Evolutionary conservation across 2,797 vertebrate species (phyloP), one percentile per base, ranked within the genome.

Genomic region (Nyctibius grandis): DNA sequence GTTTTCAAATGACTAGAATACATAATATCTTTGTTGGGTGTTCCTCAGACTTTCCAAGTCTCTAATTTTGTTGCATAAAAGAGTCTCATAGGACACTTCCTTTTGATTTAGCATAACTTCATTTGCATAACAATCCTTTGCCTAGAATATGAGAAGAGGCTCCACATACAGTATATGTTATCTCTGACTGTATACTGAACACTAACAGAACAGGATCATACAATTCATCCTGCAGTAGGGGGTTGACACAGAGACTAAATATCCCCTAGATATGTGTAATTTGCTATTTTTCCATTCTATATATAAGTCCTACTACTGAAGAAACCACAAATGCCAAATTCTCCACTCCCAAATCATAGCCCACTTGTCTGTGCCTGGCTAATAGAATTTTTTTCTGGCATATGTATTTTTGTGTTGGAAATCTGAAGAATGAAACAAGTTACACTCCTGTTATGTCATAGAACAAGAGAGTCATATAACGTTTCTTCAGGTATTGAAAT

Each of bases 291-390:
- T 31, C 15, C 21, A 4, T 70, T 88, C n/a, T 86, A 54, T 59
- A 0, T 23, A 9, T 78, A 57, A 90, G 7, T 15, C 4, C 28
- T 6, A 5, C 18, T 70, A 29, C 21, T 29, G 18, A 85, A 61
- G 26, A 3, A 88, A 57, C 2, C 9, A 45, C 11, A 85, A 83
- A 77, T 14, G 14, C 1, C 6, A 72, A 73, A 19, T 44, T 68
- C 9, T 51, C 23, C 61, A 1, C 20, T 81, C 5, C 6, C 29
- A 60, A 40, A 60, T 31, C 45, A 53, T 61, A 72, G 4, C 12
- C 23, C 16, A 44, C 0, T 1, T 64, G 8, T 68, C 38, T 0
- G 0, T 50, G 4, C 9, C 33, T 38, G 38, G 5, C 3, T 85
- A 5, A 47, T 9, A 51, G 16, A 64, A 29, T 1, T 15, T 14